A percentile compares a stretch with the other conserved stretches of the same genome.
These are phyloP conservation scores for Anthophora plumipes DNA, from an alignment of 2,888 invertebrate genomes.

Conservation along the genomic window DNA sequence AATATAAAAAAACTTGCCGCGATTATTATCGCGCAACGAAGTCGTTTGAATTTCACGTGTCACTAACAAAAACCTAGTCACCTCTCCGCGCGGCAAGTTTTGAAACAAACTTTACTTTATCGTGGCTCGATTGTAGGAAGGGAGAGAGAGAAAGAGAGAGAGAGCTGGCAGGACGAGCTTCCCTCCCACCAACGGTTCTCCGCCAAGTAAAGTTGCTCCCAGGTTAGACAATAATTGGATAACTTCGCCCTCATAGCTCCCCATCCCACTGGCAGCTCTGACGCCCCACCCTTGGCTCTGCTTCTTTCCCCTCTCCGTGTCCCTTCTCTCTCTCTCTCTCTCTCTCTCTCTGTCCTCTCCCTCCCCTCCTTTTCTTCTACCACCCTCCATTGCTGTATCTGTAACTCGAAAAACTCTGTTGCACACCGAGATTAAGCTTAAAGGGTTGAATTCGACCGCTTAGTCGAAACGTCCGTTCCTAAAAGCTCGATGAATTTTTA, in stretches of 20 bases:
- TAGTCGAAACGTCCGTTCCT: slow-evolving; percentile 61
- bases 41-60: slow-evolving; percentile 76
- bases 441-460: slow-evolving; percentile 75
- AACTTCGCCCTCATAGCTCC: slow-evolving; percentile 82
- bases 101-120: slow-evolving; percentile 83
- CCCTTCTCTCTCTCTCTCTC: slow-evolving; percentile 65
- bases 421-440: slow-evolving; percentile 79
- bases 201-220: slow-evolving; percentile 83
- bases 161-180: slow-evolving; percentile 67
- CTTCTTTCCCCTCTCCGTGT: slow-evolving; percentile 60
- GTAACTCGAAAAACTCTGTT: slow-evolving; percentile 75
- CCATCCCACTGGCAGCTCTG: slow-evolving; percentile 66
- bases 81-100: slow-evolving; percentile 75
- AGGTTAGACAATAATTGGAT: slow-evolving; percentile 85
- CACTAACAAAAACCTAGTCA: slow-evolving; percentile 77
- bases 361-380: slow-evolving; percentile 55
- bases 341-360: slow-evolving; percentile 15
- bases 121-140: slow-evolving; percentile 75
- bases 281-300: slow-evolving; percentile 72
- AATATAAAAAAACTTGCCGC: slow-evolving; percentile 28
- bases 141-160: slow-evolving; percentile 50
- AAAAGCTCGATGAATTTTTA: slow-evolving; percentile 60
- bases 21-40: slow-evolving; percentile 64
- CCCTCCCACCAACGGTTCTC: slow-evolving; percentile 72
- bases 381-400: slow-evolving; percentile 51